A percentile compares a stretch with the other conserved stretches of the same genome.
These are phyloP conservation scores for Pogonocherus hispidulus DNA, from an alignment of 2,888 invertebrate genomes.

Conservation along the genomic window DNA sequence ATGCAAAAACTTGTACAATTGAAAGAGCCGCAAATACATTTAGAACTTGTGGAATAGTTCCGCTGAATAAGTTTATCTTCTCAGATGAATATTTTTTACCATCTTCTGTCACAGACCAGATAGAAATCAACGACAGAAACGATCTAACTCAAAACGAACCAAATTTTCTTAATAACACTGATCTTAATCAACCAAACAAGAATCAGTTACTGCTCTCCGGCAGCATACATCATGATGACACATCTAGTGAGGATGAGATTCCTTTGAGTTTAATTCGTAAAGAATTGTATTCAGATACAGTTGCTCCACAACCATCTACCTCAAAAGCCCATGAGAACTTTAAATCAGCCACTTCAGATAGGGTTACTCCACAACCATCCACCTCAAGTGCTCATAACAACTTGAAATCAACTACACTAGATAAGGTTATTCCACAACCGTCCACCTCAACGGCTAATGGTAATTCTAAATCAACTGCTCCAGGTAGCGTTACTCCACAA, in stretches of 20 bases:
- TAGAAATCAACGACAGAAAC: not conserved
- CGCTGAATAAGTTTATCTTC: not conserved
- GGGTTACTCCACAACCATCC: too few relatives aligned
- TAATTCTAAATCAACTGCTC: too few relatives aligned
- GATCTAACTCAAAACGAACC: not conserved
- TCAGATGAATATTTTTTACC: conserved; percentile 26
- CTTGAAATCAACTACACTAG: too few relatives aligned
- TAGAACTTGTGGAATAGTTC: conserved; percentile 14
- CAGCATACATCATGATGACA: not conserved
- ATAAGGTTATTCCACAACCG: too few relatives aligned
- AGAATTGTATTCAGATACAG: not conserved
- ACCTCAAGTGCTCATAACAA: too few relatives aligned
- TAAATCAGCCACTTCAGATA: too few relatives aligned
- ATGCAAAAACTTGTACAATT: conserved; percentile 1
- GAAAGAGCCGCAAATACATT: conserved; percentile 11
- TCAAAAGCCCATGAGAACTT: too few relatives aligned
- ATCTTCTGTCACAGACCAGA: conserved; percentile 3
- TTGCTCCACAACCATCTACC: too few relatives aligned
- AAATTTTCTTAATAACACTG: not conserved
- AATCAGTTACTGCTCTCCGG: not conserved
- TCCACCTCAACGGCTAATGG: too few relatives aligned
- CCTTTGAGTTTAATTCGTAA: not conserved
- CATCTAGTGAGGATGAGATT: not conserved
- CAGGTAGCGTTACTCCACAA: not conserved
- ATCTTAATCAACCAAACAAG: not conserved